These are phyloP conservation scores for Nothobranchius kuhntae DNA, from an alignment of 2,113 vertebrate genomes.

Conservation along the genomic window DNA sequence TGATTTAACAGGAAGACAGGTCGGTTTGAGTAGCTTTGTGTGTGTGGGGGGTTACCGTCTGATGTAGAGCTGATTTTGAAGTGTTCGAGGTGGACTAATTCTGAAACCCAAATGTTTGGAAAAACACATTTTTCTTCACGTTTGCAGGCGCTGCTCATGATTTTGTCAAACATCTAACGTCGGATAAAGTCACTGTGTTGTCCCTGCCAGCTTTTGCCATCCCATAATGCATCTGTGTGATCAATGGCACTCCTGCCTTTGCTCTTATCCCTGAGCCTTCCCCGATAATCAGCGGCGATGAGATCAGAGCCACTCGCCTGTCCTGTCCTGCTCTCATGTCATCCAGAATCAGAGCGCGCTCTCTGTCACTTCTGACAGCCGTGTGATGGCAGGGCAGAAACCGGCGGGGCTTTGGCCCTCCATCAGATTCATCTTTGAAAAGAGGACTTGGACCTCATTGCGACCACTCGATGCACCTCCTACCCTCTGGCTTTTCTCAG, in stretches of 20 bases:
- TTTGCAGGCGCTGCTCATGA: constrained; percentile 10
- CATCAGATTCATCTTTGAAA: constrained; percentile 63
- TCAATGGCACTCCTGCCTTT: constrained; percentile 46
- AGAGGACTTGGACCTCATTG: constrained; percentile 42
- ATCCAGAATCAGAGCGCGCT: constrained; percentile 49
- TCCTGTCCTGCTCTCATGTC: constrained; percentile 44
- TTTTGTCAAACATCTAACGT: constrained; percentile 12
- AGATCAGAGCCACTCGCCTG: constrained; percentile 56
- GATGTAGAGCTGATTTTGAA: too few species aligned
- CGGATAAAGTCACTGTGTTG: constrained; percentile 27
- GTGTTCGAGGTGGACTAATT: too few species aligned
- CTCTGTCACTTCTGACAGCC: constrained; percentile 60
- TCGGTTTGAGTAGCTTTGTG: too few species aligned
- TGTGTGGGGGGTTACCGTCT: too few species aligned
- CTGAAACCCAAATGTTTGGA: too few species aligned
- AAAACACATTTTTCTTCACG: too few species aligned
- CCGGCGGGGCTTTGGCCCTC: constrained; percentile 43
- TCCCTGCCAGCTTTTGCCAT: constrained; percentile 23
- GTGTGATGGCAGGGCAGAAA: constrained; percentile 47
- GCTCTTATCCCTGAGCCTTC: constrained; percentile 51
- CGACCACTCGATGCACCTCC: constrained; percentile 11
- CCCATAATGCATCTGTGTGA: constrained; percentile 53
- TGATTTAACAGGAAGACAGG: too few species aligned
- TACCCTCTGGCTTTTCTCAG: constrained; percentile 41
- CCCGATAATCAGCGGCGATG: constrained; percentile 52